phyloP scores from a whole-genome alignment of 2,888 invertebrate species.

The Endotricha flammealis region DNA sequence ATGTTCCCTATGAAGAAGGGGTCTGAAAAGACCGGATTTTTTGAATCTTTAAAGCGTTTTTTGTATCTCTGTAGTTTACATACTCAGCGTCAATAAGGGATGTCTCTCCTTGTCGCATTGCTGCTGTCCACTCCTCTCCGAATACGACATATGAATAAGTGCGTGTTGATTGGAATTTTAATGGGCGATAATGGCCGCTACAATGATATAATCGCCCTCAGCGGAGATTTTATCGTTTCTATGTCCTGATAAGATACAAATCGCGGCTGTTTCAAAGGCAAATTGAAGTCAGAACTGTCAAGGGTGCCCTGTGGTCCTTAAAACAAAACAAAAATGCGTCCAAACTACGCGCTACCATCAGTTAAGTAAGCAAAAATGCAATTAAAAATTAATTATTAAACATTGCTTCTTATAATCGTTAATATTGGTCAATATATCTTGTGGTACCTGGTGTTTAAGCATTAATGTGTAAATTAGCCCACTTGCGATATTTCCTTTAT shows the following conservation, averaged over 20 bases:
- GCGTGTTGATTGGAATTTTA: conserved; percentile 73
- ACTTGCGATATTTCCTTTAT: no score
- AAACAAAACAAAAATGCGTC: conserved; percentile 13
- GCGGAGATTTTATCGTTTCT: conserved; percentile 64
- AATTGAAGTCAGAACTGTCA: conserved; percentile 57
- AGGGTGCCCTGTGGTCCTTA: conserved; percentile 47
- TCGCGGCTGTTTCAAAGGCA: conserved; percentile 72
- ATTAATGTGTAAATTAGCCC: conserved; percentile 2
- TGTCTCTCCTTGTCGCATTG: conserved; percentile 36
- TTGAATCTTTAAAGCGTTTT: no score
- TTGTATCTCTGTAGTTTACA: no score
- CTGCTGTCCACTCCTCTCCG: conserved; percentile 20
- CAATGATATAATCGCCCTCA: conserved; percentile 68
- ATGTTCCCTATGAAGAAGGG: no score
- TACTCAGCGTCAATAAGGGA: no score
- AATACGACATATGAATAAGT: conserved; percentile 70
- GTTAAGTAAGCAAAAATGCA: neutral
- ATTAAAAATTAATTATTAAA: conserved; percentile 1
- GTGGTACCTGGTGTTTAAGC: neutral
- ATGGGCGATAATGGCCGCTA: conserved; percentile 74
- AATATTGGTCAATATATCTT: conserved; percentile 5
- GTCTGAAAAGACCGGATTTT: no score
- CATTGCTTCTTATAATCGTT: conserved; percentile 1
- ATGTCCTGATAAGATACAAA: conserved; percentile 60
- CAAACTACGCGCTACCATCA: conserved; percentile 10